A percentile compares a stretch with the other conserved stretches of the same genome.
Evolutionary conservation across 2,888 invertebrate species (phyloP).

Genomic region (Nomada hirtipes): DNA sequence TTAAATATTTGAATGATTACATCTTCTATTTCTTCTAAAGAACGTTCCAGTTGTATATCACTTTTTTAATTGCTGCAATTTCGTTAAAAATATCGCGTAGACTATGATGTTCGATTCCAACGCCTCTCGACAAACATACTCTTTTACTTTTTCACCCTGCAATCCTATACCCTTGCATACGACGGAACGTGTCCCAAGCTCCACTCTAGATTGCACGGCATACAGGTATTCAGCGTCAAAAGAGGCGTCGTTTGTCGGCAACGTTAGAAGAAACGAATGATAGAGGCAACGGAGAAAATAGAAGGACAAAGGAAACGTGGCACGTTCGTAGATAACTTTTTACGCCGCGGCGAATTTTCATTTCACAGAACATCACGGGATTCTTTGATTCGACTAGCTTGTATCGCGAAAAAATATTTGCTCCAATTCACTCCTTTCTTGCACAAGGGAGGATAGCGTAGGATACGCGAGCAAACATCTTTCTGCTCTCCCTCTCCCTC

Average conservation of each 20-base stretch:
- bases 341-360: constrained; percentile 36
- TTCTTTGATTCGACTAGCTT: constrained; percentile 28
- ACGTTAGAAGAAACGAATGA: neutral
- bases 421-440: constrained; percentile 35
- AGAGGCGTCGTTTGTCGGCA: neutral
- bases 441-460: neutral
- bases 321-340: constrained; percentile 13
- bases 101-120: neutral
- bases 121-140: neutral
- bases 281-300: neutral
- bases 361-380: constrained; percentile 9
- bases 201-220: neutral
- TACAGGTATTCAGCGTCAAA: constrained; percentile 9
- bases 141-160: too few relatives aligned
- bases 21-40: too few relatives aligned
- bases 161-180: too few relatives aligned
- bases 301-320: constrained; percentile 21
- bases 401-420: constrained; percentile 31
- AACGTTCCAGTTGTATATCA: too few relatives aligned
- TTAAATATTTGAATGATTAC: too few relatives aligned
- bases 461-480: neutral
- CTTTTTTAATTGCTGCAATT: too few relatives aligned
- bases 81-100: too few relatives aligned
- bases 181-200: neutral
- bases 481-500: neutral